Percentiles rank a stretch among this genome's conserved stretches.
These are phyloP conservation scores for Osmerus eperlanus DNA, from an alignment of 2,113 vertebrate species.

Conservation along the genomic window DNA sequence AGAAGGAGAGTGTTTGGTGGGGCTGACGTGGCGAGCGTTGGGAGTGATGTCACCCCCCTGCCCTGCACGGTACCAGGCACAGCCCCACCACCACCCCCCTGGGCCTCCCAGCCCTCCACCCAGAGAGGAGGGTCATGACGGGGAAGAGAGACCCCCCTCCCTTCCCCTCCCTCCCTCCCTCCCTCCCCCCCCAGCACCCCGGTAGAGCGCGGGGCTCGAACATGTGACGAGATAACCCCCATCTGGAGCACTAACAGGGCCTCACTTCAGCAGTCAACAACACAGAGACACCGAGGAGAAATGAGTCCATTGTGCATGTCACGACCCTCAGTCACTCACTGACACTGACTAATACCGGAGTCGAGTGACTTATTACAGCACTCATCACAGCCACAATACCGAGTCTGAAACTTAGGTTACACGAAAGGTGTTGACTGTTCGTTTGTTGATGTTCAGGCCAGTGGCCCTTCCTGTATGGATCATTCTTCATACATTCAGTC, in stretches of 20 bases:
- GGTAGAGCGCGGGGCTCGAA: conserved; percentile 11
- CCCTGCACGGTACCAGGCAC: conserved; percentile 42
- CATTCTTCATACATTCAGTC: background rate
- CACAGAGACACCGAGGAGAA: conserved; percentile 6
- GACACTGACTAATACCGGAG: background rate
- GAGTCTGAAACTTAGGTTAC: too few relatives aligned
- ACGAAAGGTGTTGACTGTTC: too few relatives aligned
- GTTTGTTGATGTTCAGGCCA: conserved; percentile 40
- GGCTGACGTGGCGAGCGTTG: background rate
- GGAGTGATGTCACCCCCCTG: conserved; percentile 16
- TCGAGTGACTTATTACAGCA: too few relatives aligned
- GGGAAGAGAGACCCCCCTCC: too few relatives aligned
- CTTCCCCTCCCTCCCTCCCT: too few relatives aligned
- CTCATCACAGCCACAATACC: too few relatives aligned
- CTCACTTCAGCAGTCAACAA: conserved; percentile 19
- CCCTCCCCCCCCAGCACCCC: too few relatives aligned
- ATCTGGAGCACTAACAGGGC: conserved; percentile 40
- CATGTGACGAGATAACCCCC: conserved; percentile 33
- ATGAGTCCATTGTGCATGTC: too few relatives aligned
- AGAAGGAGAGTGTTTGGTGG: background rate
- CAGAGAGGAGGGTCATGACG: conserved; percentile 29
- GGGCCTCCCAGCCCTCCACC: background rate
- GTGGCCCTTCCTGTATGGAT: background rate
- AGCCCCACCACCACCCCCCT: background rate
- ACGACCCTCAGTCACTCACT: too few relatives aligned